Percentiles rank a stretch among this genome's conserved stretches.
phyloP scores from a whole-genome alignment of 2,113 vertebrate species.

The Chlamydotis undulata region DNA sequence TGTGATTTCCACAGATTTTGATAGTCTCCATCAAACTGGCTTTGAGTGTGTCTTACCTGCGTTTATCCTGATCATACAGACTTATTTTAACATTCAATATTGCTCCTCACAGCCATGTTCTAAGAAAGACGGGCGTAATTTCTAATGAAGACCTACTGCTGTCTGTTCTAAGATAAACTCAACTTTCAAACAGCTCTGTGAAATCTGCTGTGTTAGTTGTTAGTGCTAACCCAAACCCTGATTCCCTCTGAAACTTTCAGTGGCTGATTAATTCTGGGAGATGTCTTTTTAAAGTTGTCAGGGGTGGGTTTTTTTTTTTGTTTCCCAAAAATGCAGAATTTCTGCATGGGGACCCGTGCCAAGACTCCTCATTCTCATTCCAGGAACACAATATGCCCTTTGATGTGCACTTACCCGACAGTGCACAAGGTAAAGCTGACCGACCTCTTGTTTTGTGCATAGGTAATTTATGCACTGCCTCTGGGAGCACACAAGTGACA shows the following conservation, averaged over 20 bases:
- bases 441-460: slow-evolving; percentile 7
- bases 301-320: neutral
- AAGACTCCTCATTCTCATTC: neutral
- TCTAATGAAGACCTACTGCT: neutral
- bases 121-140: neutral
- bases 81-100: neutral
- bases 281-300: neutral
- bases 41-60: neutral
- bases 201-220: neutral
- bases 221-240: neutral
- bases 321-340: neutral
- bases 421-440: neutral
- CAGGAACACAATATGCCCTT: slow-evolving; percentile 26
- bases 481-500: slow-evolving; percentile 46
- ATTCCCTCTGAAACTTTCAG: neutral
- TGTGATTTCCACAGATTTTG: neutral
- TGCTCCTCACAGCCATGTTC: neutral
- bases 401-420: slow-evolving; percentile 45
- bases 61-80: neutral
- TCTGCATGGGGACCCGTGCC: neutral
- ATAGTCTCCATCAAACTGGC: neutral
- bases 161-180: neutral
- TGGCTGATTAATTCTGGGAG: neutral
- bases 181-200: neutral
- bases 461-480: slow-evolving; percentile 57